Conservation (phyloP, 2,113 vertebrate species). For the Toxostoma redivivum region DNA sequence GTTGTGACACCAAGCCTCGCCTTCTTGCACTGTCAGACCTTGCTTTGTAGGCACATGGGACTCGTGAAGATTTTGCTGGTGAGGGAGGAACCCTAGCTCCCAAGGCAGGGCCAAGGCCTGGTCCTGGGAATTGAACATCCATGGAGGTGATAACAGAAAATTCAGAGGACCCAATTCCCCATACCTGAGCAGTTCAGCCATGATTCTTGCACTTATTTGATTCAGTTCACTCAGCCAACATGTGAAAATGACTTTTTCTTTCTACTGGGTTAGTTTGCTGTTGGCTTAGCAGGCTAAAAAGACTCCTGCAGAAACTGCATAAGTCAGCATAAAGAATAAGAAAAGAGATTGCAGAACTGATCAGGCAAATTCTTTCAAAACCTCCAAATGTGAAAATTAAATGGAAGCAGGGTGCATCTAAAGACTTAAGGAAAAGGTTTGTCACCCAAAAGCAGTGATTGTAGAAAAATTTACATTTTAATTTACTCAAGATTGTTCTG, state of each 20-base stretch:
- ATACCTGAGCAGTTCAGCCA: neutral
- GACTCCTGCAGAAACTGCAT: neutral
- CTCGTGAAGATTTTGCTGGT: neutral
- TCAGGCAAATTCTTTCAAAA: neutral
- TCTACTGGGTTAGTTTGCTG: neutral
- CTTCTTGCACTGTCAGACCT: neutral
- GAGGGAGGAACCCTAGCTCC: neutral
- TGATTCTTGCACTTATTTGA: neutral
- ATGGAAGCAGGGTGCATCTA: neutral
- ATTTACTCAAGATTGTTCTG: neutral
- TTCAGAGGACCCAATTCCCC: neutral
- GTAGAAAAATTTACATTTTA: slow-evolving; percentile 14
- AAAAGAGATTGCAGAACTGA: neutral
- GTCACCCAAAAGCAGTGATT: neutral
- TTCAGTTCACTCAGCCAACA: neutral
- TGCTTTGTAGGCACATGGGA: neutral
- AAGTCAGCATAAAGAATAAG: neutral
- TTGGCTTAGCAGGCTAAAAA: neutral
- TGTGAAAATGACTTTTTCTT: neutral
- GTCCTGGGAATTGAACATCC: neutral
- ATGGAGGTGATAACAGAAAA: neutral
- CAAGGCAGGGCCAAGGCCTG: neutral
- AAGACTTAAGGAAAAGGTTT: neutral
- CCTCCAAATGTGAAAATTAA: neutral
- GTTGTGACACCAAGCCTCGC: neutral